These are phyloP conservation scores for Chloromyia formosa DNA, from an alignment of 2,888 invertebrate genomes.

Conservation along the genomic window DNA sequence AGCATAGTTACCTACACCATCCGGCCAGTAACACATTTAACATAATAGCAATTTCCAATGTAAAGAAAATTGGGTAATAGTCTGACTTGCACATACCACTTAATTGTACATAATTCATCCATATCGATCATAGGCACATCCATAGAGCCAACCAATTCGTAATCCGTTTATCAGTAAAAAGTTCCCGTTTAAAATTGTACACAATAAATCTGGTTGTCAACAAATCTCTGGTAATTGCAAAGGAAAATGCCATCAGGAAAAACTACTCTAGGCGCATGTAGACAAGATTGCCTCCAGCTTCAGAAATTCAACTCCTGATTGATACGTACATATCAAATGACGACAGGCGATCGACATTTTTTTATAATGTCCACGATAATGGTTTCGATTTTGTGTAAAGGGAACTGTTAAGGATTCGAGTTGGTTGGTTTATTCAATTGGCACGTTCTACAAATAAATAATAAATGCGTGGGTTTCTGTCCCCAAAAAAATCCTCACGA, in stretches of 20 bases:
- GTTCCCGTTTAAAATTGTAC: conserved; percentile 47
- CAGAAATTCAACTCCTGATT: conserved; percentile 41
- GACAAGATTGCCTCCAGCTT: conserved; percentile 33
- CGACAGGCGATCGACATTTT: conserved; percentile 48
- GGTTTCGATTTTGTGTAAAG: conserved; percentile 7
- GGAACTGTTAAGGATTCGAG: neutral
- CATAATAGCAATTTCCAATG: too few species aligned
- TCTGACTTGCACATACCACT: too few species aligned
- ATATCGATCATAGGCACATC: too few species aligned
- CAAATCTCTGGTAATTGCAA: conserved; percentile 49
- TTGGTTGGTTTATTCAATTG: neutral
- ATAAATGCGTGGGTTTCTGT: too few species aligned
- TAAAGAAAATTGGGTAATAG: too few species aligned
- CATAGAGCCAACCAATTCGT: conserved; percentile 4
- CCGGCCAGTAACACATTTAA: too few species aligned
- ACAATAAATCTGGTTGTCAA: conserved; percentile 50
- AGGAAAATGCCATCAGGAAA: conserved; percentile 47
- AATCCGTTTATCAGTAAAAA: conserved; percentile 31
- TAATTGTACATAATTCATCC: too few species aligned
- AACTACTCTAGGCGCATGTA: conserved; percentile 45
- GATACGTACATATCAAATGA: conserved; percentile 49
- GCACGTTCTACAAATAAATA: too few species aligned
- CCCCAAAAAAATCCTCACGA: too few species aligned
- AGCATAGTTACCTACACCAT: too few species aligned
- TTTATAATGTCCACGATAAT: conserved; percentile 30